Base-by-base conservation (phyloP, 1,140 invertebrate genomes). In the Branchinecta lynchi region DNA sequence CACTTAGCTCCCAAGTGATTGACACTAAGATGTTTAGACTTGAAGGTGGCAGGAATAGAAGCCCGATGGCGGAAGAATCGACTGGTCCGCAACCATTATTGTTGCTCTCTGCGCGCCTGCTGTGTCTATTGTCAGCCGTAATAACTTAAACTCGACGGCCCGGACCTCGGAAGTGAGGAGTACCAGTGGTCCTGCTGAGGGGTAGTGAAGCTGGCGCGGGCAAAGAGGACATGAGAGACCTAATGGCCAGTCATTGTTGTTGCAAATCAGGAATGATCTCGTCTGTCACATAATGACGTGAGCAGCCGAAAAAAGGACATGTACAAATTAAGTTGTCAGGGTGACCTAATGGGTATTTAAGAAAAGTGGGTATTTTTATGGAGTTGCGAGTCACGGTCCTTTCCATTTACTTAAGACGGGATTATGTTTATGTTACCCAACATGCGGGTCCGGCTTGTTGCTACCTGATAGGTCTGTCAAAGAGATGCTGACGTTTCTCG, bases 271-370 rank as follows among this genome's bases (percentile, higher is more conserved):
- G 17, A 20, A 60, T 60, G 51, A 60, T 60, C 17, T 60, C 51
- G 17, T 60, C 51, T 60, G 51, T 15, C 51, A 60, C 12, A 3
- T 60, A 60, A 60, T 60, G 51, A 12, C 12, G 51, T 12, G 51
- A 20, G 17, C 17, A 20, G 51, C 17, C 51, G 17, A 15, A 20
- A 20, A 60, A 60, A 60, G 17, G 17, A 20, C 51, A 15, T 60
- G 51, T 15, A 60, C 51, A 60, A 60, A 60, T 60, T 60, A 60
- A 60, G 51, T 60, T 60, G 51, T 60, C 51, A 60, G 17, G 12
- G 12, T 60, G 12, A 32, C 12, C 51, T 60, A 60, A 60, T 60
- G 51, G 51, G 51, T 20, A 60, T 60, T 60, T 60, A 12, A 15
- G 51, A 60, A 20, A 60, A 12, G 12, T 60, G 51, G 17, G 17